These are phyloP conservation scores for Exephanes ischioxanthus DNA, from an alignment of 2,888 invertebrate genomes.

Conservation along the genomic window DNA sequence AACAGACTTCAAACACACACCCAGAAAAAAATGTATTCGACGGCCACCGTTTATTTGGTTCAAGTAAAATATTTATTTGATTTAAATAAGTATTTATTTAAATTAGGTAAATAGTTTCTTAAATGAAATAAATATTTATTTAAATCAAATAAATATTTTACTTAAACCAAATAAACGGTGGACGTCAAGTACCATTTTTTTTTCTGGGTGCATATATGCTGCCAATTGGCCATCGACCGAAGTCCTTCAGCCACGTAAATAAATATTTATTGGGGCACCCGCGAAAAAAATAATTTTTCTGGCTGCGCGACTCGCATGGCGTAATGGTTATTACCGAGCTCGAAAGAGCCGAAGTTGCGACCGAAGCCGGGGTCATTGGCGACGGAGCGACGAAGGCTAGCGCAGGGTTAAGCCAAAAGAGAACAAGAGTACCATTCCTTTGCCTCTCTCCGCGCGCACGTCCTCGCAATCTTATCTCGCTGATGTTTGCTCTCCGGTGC, in stretches of 20 bases:
- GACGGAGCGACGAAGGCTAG: slow-evolving; percentile 22
- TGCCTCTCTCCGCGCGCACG: slow-evolving; percentile 69
- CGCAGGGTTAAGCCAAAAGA: slow-evolving; percentile 26
- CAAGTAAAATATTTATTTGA: too few species aligned
- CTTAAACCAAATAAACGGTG: too few species aligned
- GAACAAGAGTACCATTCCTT: slow-evolving; percentile 58
- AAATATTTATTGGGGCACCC: too few species aligned
- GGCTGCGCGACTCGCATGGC: not conserved
- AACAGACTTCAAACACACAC: too few species aligned
- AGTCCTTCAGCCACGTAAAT: not conserved
- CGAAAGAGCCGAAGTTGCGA: slow-evolving; percentile 15
- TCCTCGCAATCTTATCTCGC: slow-evolving; percentile 70
- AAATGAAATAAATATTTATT: too few species aligned
- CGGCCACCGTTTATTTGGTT: too few species aligned
- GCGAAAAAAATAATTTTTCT: not conserved
- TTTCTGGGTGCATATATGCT: too few species aligned
- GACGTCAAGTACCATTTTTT: too few species aligned
- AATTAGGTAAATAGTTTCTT: too few species aligned
- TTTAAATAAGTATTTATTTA: not conserved
- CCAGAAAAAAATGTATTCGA: too few species aligned
- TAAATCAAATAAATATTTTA: too few species aligned
- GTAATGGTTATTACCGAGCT: not conserved
- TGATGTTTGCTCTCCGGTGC: slow-evolving; percentile 71
- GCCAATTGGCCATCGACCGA: too few species aligned
- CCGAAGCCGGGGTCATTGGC: slow-evolving; percentile 50